Percentiles rank a stretch among this genome's conserved stretches.
Evolutionary conservation across 2,888 invertebrate species (phyloP).

Genomic region (Myopa testacea): DNA sequence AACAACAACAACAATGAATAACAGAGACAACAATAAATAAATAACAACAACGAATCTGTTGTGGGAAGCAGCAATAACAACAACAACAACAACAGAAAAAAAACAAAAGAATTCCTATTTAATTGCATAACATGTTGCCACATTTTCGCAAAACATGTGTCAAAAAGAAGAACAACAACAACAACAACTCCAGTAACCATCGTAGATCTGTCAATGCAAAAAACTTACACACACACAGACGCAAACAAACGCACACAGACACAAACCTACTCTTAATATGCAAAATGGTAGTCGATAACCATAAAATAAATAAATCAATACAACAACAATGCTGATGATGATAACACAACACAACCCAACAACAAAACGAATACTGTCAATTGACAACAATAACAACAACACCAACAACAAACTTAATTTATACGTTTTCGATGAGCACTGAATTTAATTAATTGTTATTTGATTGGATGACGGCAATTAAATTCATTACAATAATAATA

Average conservation of each 20-base stretch:
- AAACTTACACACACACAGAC: not conserved
- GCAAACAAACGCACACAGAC: not conserved
- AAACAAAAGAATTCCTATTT: not conserved
- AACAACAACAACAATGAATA: too few species aligned
- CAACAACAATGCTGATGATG: too few species aligned
- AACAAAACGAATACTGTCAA: not conserved
- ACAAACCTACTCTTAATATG: too few species aligned
- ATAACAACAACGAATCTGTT: not conserved
- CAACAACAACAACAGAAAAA: not conserved
- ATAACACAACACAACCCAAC: not conserved
- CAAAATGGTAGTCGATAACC: too few species aligned
- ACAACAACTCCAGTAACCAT: not conserved
- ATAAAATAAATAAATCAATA: not conserved
- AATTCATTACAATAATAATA: conserved; percentile 18
- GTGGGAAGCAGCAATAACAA: not conserved
- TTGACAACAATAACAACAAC: conserved; percentile 6
- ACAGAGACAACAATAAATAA: too few species aligned
- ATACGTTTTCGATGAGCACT: conserved; percentile 28
- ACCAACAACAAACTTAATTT: conserved; percentile 19
- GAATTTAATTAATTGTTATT: conserved; percentile 32
- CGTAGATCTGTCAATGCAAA: too few species aligned
- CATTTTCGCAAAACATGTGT: not conserved
- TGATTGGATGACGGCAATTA: conserved; percentile 36
- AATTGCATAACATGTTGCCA: not conserved
- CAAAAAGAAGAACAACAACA: conserved; percentile 4